Conservation (phyloP, 2,113 vertebrate species). For the Lycaon pictus region DNA sequence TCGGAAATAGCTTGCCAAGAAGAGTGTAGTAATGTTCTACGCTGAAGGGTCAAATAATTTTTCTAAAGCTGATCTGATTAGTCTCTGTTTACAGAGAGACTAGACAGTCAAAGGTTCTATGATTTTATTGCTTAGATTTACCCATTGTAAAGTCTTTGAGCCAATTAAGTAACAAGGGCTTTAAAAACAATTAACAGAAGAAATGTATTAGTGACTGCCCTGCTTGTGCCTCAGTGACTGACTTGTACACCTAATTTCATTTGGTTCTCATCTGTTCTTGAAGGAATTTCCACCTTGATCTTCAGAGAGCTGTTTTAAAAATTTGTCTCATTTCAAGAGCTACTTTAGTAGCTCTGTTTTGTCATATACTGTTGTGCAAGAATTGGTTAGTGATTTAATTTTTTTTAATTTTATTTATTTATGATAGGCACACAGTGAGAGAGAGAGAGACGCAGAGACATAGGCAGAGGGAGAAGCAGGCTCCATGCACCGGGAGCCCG, state of each 20-base stretch:
- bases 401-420: too few relatives aligned
- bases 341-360: slow-evolving; percentile 11
- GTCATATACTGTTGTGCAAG: neutral
- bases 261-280: slow-evolving; percentile 29
- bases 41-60: neutral
- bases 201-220: neutral
- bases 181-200: slow-evolving; percentile 47
- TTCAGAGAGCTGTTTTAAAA: neutral
- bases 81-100: neutral
- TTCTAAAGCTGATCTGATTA: neutral
- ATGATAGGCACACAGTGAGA: too few relatives aligned
- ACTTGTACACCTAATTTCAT: slow-evolving; percentile 26
- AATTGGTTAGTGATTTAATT: neutral
- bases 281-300: slow-evolving; percentile 41
- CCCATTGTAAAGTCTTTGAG: slow-evolving; percentile 33
- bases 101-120: neutral
- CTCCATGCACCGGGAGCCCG: too few relatives aligned
- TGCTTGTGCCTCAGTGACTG: neutral
- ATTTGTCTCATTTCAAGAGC: slow-evolving; percentile 7
- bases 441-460: too few relatives aligned
- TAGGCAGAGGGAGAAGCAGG: too few relatives aligned
- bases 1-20: neutral
- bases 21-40: neutral
- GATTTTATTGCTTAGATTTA: slow-evolving; percentile 31
- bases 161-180: neutral